Evolutionary conservation across 2,113 vertebrate genomes (phyloP), one percentile per base, ranked within the genome.

Genomic region (Spilogale gracilis): DNA sequence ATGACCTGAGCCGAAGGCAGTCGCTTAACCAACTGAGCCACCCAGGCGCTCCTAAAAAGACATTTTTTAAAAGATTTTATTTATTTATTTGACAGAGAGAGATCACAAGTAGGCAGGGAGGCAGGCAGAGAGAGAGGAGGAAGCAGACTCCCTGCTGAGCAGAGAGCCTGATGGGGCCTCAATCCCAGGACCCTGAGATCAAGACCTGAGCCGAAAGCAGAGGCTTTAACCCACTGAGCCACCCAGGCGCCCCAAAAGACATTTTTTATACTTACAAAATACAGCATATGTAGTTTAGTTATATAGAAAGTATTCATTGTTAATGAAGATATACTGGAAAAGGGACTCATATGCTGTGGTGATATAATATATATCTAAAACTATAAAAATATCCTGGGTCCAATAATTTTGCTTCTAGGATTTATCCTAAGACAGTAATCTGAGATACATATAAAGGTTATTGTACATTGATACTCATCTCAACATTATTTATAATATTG

Each of bases 341-440:
- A 76, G 20, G 21, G 58, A 85, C 50, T 91, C 71, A 78, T 23
- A 17, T 86, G 43, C 18, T 81, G 30, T 91, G 52, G 17, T 79
- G 45, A 43, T 91, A 32, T 21, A 95, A 32, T 85, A 79, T 32
- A 13, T 69, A 48, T 69, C 18, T 43, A 80, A 54, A 91, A 50
- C 6, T 86, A 32, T 80, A 79, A 94, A 93, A 87, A 87, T 87
- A n/a, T 0, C 16, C 25, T 56, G n/a, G n/a, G 48, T 27, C n/a
- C 30, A 71, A 50, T 60, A 74, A 54, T 83, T 89, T 90, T 95
- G 54, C 48, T 80, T 88, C 61, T 81, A 82, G 73, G 78, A 54
- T 83, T 87, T 81, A 89, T 52, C 61, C 32, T 63, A 50, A 67
- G 84, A 50, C 38, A 71, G 20, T 83, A 83, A 83, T 83, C 17